A percentile compares a stretch with the other conserved stretches of the same genome.
phyloP scores from a whole-genome alignment of 1,140 invertebrate species.

The Ladona fulva region DNA sequence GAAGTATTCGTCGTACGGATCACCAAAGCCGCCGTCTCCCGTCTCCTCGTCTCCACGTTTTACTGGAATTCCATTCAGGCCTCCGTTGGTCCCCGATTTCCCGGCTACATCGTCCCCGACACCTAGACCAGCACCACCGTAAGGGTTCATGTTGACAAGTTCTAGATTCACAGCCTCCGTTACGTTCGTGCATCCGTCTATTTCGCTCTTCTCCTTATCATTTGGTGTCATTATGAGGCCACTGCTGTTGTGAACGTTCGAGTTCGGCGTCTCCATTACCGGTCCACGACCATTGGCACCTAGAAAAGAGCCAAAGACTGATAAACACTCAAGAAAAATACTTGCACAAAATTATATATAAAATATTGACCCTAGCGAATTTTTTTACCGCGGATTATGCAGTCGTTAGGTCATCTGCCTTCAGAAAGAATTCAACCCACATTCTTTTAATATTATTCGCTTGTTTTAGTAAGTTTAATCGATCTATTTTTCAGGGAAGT shows the following conservation, averaged over 20 bases:
- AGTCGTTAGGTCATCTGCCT: no score
- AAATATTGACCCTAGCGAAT: no score
- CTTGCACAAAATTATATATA: no score
- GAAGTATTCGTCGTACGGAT: slow-evolving; percentile 73
- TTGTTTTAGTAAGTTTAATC: no score
- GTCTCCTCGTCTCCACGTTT: slow-evolving; percentile 61
- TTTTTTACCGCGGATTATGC: no score
- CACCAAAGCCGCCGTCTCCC: slow-evolving; percentile 41
- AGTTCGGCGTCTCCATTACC: neutral
- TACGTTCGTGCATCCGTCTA: slow-evolving; percentile 33
- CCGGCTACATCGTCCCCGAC: neutral
- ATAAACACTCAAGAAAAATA: no score
- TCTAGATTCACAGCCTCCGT: slow-evolving; percentile 70
- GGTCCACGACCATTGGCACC: neutral
- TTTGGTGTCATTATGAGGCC: neutral
- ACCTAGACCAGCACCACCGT: slow-evolving; percentile 32
- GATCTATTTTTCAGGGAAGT: no score
- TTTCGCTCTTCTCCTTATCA: slow-evolving; percentile 25
- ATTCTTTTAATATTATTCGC: no score
- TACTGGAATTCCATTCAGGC: slow-evolving; percentile 30
- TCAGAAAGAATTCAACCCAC: no score
- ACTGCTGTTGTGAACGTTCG: neutral
- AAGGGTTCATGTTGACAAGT: slow-evolving; percentile 64
- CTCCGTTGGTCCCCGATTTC: slow-evolving; percentile 29
- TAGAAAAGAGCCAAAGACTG: no score